These are phyloP conservation scores for Hybognathus amarus DNA, from an alignment of 2,797 vertebrate species.

Conservation along the genomic window DNA sequence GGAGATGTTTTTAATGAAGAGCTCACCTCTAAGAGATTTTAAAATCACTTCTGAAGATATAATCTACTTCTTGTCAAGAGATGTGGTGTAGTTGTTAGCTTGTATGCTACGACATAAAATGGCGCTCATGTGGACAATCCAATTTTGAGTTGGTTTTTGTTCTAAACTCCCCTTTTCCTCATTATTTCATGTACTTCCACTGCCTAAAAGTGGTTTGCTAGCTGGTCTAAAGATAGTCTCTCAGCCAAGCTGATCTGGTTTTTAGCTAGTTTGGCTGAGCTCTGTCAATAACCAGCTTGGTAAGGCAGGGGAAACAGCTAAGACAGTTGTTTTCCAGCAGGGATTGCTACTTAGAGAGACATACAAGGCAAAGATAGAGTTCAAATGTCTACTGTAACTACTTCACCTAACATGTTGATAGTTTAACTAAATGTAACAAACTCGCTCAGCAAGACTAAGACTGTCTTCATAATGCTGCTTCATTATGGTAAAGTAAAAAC, in stretches of 20 bases:
- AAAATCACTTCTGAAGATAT: constrained; percentile 34
- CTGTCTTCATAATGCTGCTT: background rate
- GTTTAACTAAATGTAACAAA: background rate
- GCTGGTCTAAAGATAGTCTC: background rate
- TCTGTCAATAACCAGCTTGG: background rate
- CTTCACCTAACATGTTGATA: background rate
- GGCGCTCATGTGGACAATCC: background rate
- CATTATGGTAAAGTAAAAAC: background rate
- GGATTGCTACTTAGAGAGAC: background rate
- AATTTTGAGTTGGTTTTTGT: background rate
- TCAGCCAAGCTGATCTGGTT: background rate
- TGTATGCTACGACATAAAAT: background rate
- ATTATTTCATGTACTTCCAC: background rate
- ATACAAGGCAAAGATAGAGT: background rate
- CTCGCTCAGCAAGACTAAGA: background rate
- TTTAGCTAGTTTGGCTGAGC: background rate
- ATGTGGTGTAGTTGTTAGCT: background rate
- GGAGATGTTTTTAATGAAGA: constrained; percentile 47
- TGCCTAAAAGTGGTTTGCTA: background rate
- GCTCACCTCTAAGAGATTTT: constrained; percentile 3
- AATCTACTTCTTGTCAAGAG: constrained; percentile 23
- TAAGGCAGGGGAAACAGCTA: background rate
- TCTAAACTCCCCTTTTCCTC: background rate
- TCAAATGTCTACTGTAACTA: background rate
- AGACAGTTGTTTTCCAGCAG: background rate